These are phyloP conservation scores for Catagonus wagneri DNA, from an alignment of 2,113 vertebrate genomes.

Conservation along the genomic window DNA sequence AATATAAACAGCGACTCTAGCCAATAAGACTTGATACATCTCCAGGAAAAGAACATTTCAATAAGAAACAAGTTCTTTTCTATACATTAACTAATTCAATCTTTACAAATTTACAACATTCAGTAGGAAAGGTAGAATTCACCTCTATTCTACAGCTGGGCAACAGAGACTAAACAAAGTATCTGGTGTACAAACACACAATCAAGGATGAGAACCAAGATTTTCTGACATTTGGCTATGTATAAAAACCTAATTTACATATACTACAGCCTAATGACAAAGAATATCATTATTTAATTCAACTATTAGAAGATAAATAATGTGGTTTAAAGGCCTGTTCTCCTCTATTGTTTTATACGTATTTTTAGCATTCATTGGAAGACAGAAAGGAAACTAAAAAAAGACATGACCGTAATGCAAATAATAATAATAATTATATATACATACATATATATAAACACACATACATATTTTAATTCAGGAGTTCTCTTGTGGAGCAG, in stretches of 20 bases:
- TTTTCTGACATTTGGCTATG: background rate
- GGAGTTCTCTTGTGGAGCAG: no score
- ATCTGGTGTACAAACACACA: background rate
- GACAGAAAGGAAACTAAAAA: conserved; percentile 36
- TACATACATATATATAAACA: no score
- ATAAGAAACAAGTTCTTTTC: background rate
- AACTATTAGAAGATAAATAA: conserved; percentile 26
- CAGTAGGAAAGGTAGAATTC: conserved; percentile 13
- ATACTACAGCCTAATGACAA: background rate
- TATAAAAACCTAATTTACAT: background rate
- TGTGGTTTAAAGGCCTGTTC: background rate
- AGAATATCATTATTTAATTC: conserved; percentile 6
- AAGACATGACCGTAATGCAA: background rate
- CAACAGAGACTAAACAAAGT: background rate
- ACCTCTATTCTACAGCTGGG: background rate
- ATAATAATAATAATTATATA: background rate
- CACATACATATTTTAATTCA: no score
- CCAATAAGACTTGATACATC: background rate
- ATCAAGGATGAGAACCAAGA: background rate
- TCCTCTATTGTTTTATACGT: background rate
- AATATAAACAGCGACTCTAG: background rate
- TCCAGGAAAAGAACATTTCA: background rate
- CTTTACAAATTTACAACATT: background rate
- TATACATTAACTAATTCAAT: background rate
- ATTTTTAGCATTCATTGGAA: background rate